Base-by-base conservation (phyloP, 2,113 vertebrate species). In the Aspiorhynchus laticeps region DNA sequence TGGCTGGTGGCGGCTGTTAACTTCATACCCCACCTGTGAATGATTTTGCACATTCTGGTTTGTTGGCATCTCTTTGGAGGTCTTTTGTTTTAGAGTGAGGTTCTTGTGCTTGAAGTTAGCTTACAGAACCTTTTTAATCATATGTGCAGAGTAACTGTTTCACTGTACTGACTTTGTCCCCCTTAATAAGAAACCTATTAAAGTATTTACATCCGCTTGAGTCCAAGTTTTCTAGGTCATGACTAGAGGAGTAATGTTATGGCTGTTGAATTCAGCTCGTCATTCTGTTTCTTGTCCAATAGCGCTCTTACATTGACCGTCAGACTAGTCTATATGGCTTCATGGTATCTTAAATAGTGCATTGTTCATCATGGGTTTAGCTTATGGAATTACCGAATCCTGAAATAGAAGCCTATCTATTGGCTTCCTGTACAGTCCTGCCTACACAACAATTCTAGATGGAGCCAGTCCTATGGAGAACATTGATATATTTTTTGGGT, bases 311-410 rank as follows among this genome's bases (percentile, higher is more conserved):
- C 36, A 53, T 51, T 71, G 28, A 71, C 43, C 2, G 1, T 28
- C n/a, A 65, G 81, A 17, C 81, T 33, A 15, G 59, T 28, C 14
- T 26, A 80, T 14, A 63, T 67, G 80, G 26, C 46, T 11, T 71
- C 41, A 71, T 83, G 43, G n/a, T 71, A 36, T 83, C 65, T 69
- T 33, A 69, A 71, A 69, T 21, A 36, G 81, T 31, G 26, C 71
- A 46, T 83, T 83, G 43, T 48, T 33, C 17, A 51, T 46, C 26
- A 69, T 53, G 28, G 65, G 81, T 71, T 71, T 51, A 33, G 26
- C 26, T 71, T 71, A 83, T 83, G 61, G 41, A 48, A 83, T 69
- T 83, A 83, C 81, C n/a, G 7, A 83, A 83, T 83, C 65, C 80
- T 48, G 26, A 83, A 41, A 73, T 33, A n/a, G 41, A 51, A 63